A percentile compares a stretch with the other conserved stretches of the same genome.
phyloP scores from a whole-genome alignment of 2,888 invertebrate genomes.

The Tridacna crocea region DNA sequence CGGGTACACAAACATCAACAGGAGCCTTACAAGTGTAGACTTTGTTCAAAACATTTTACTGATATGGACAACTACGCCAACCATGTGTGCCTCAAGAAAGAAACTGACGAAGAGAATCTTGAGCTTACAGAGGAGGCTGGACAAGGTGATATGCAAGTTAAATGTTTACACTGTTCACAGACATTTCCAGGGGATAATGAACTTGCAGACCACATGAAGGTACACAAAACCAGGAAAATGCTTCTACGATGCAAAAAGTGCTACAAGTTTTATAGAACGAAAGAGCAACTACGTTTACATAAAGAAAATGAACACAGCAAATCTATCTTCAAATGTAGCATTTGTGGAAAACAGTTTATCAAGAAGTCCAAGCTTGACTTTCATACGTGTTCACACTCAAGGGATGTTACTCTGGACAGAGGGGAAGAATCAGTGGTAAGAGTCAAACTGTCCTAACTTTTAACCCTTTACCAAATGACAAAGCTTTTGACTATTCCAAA shows the following conservation, averaged over 20 bases:
- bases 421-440: not conserved
- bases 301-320: not conserved
- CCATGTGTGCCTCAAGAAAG: not conserved
- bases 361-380: conserved; percentile 34
- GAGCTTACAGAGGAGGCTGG: not conserved
- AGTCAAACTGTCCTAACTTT: not conserved
- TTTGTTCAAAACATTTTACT: not conserved
- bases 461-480: no score
- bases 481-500: no score
- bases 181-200: conserved; percentile 12
- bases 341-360: conserved; percentile 36
- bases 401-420: not conserved
- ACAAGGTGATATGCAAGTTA: not conserved
- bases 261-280: conserved; percentile 2
- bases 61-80: not conserved
- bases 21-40: not conserved
- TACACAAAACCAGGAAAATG: not conserved
- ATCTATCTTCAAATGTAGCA: conserved; percentile 8
- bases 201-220: conserved; percentile 13
- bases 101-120: not conserved
- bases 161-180: conserved; percentile 8
- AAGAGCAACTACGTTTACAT: not conserved
- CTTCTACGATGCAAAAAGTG: conserved; percentile 7
- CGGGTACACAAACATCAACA: not conserved
- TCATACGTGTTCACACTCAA: conserved; percentile 24